Evolutionary conservation across 2,113 vertebrate species (phyloP), one percentile per base, ranked within the genome.

Genomic region (Trogon melanurus): DNA sequence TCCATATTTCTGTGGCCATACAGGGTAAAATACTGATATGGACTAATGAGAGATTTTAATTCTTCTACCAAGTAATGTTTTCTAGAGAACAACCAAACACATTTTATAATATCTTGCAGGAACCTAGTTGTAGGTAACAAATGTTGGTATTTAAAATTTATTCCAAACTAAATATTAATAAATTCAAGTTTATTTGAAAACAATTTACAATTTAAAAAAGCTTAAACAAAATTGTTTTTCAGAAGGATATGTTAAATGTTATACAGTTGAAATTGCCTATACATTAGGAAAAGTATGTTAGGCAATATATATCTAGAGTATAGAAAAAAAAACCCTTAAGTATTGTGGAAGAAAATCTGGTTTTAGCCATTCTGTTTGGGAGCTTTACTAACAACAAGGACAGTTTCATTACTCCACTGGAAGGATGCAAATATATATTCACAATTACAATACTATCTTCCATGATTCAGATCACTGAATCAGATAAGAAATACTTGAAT

Each of bases 231-330:
- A 14, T 32, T 58, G 2, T 30, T 85, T 85, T 57, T 7, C 44
- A 21, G 16, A 57, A 44, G 16, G 4, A 4, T 66, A 6, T 23
- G 3, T 38, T 78, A 47, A 62, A 36, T n/a, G 2, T 22, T 50
- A 16, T 10, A 18, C 8, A 58, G 8, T 30, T 73, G 32, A 86
- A 83, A 36, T 36, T 0, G 0, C 4, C n/a, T 73, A 6, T 21
- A 23, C 78, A 47, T 61, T 22, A 17, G 3, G 4, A 5, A 70
- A 76, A 62, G 10, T 62, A 1, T 65, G 30, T 36, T 66, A 29
- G 44, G 13, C 2, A 45, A n/a, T 23, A 13, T 4, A 16, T 45
- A 11, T 41, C 53, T 65, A 73, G 41, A 15, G 5, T 47, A 44
- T 8, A 75, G 29, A 56, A 10, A 36, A 87, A 82, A 16, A 3